Base-by-base conservation (phyloP, 2,797 vertebrate species). In the Gymnothorax reevesii region DNA sequence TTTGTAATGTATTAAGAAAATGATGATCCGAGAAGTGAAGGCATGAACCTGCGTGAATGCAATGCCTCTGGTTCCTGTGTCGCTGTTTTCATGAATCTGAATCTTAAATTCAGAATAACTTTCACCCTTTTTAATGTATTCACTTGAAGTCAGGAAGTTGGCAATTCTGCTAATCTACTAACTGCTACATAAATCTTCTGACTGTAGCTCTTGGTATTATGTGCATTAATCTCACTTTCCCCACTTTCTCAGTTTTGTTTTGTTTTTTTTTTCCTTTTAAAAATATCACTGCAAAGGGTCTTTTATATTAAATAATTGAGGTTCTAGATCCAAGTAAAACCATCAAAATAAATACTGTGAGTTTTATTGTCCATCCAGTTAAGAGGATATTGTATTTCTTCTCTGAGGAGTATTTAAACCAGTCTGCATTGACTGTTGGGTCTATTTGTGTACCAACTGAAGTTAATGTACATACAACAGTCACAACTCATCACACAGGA, bases 121-220 rank as follows among this genome's bases (percentile, higher is more conserved):
- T 80, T 10, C 25, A 13, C 13, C 9, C 13, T 13, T 22, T 49
- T 54, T 83, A 60, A 17, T 75, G 55, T 9, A 27, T 22, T 20
- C 12, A 9, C 33, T 42, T 42, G 33, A 42, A 42, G 33, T 55
- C 77, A 9, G 77, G 77, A 80, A 54, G 12, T 55, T 52, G 52
- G 20, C 64, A 66, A 10, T 83, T 20, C 64, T 75, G 33, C 59
- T 69, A 55, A 59, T 59, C 57, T 83, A 49, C 66, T 87, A 86
- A 86, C 25, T 33, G 25, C 54, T 64, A 7, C 64, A 57, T 13
- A 57, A 57, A 49, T 83, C 59, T 71, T 83, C 25, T 86, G 42
- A 17, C 60, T 33, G 59, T 52, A 22, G 25, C 57, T 9, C 60
- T 80, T 25, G 42, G 73, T 49, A 79, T 15, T 27, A 15, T 69